phyloP scores from a whole-genome alignment of 2,113 vertebrate species.

The Diphyllodes magnificus region DNA sequence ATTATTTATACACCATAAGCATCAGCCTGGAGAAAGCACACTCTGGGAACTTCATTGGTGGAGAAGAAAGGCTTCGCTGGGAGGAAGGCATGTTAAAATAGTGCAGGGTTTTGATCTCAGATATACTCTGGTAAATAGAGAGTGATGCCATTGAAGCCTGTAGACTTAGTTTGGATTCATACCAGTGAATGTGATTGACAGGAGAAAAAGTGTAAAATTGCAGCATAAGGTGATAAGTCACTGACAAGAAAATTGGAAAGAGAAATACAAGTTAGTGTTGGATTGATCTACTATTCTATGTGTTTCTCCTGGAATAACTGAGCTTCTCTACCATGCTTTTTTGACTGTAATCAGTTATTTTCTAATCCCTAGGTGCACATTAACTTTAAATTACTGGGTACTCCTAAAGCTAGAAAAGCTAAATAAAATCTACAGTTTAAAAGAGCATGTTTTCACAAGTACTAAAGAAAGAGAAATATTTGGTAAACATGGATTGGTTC shows the following conservation, averaged over 20 bases:
- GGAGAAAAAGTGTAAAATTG: neutral
- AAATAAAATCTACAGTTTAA: neutral
- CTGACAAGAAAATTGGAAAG: slow-evolving; percentile 22
- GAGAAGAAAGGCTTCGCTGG: neutral
- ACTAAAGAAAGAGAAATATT: neutral
- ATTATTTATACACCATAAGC: slow-evolving; percentile 46
- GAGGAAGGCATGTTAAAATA: neutral
- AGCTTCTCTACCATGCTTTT: neutral
- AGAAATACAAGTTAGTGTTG: slow-evolving; percentile 2
- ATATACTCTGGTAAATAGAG: neutral
- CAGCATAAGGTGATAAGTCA: neutral
- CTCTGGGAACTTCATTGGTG: neutral
- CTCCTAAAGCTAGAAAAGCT: neutral
- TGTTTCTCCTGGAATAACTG: neutral
- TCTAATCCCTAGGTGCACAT: neutral
- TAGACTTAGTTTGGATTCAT: neutral
- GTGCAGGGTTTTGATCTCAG: neutral
- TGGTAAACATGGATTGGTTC: neutral
- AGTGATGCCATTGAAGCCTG: neutral
- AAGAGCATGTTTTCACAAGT: neutral
- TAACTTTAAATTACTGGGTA: neutral
- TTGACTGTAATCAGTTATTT: neutral
- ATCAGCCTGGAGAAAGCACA: neutral
- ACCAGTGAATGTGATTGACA: neutral
- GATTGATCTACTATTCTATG: neutral